Base-by-base conservation (phyloP, 35 echinoderm and acorn worm genomes). In the Ophiothrix spiculata region DNA sequence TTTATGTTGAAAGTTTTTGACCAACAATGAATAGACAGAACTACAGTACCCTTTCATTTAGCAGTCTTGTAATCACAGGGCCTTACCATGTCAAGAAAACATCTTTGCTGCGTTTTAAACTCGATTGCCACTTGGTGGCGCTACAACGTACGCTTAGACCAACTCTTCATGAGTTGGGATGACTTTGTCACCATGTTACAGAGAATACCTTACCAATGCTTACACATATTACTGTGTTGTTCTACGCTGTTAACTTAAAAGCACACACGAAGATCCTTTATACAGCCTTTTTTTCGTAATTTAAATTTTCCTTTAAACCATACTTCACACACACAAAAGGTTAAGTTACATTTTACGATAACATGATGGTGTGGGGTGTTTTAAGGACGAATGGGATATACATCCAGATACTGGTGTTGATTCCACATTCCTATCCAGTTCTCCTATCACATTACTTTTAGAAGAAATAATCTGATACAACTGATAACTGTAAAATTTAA, bases 121-220 rank as follows among this genome's bases (percentile, higher is more conserved):
- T n/a, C 29, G 3, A n/a, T 12, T 25, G 29, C 60, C 60, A 69
- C 60, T 69, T 69, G 23, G 60, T 69, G 60, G 60, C 23, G 10
- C 23, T 69, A 12, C 23, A 6, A 69, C 60, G 3, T 69, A 69
- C 60, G 29, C 4, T 69, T 4, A 69, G 25, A n/a, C 25, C 60
- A 69, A 69, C 60, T 69, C 23, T 2, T 69, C 45, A 8, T 54
- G 45, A 8, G 8, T 8, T 54, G 60, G 25, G 60, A 69, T 69
- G 60, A 69, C 60, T 69, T 69, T 69, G 60, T 69, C 60, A 69
- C 60, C 60, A 69, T 69, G 17, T n/a, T 10, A 69, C 60, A 69
- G 23, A n/a, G 60, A 69, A 69, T 69, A 69, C 60, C 60, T 69
- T 69, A 49, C 60, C 60, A 69, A 69, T 69, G 60, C 42, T 49